A percentile compares a stretch with the other conserved stretches of the same genome.
These are phyloP conservation scores for Diadegma fenestrale DNA, from an alignment of 2,888 invertebrate species.

Conservation along the genomic window DNA sequence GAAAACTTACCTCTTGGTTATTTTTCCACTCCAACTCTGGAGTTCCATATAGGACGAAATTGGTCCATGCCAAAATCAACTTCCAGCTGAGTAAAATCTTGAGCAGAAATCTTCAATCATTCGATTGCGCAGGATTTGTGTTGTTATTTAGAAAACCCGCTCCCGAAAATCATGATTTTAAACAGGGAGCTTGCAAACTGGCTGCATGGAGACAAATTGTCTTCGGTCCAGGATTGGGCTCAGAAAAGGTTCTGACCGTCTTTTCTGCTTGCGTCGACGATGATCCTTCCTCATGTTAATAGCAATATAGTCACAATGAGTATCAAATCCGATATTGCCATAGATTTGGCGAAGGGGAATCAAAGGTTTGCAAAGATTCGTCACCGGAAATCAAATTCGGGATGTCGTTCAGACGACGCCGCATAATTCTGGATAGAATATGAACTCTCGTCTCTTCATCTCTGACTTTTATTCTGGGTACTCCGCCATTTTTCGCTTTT, in stretches of 20 bases:
- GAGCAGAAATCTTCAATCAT: too few relatives aligned
- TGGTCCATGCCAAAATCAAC: too few relatives aligned
- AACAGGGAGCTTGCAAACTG: too few relatives aligned
- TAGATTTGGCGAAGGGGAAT: neutral
- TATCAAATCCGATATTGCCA: neutral
- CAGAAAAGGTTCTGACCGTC: neutral
- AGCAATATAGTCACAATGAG: neutral
- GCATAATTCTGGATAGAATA: constrained; percentile 42
- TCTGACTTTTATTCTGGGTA: constrained; percentile 11
- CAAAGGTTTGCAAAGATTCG: constrained; percentile 11
- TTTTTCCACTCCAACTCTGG: neutral
- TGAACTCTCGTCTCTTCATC: constrained; percentile 41
- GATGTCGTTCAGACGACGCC: constrained; percentile 20
- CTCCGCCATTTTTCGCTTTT: constrained; percentile 46
- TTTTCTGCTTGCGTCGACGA: neutral
- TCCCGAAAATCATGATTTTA: too few relatives aligned
- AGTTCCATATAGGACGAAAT: too few relatives aligned
- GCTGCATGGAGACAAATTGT: too few relatives aligned
- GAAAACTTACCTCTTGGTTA: neutral
- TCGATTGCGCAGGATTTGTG: too few relatives aligned
- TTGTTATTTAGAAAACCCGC: too few relatives aligned
- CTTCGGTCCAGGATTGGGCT: too few relatives aligned
- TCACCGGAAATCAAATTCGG: constrained; percentile 45
- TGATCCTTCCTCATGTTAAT: neutral
- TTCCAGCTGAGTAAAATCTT: too few relatives aligned